Conservation (phyloP, 2,888 invertebrate species). For the Ochlodes sylvanus region DNA sequence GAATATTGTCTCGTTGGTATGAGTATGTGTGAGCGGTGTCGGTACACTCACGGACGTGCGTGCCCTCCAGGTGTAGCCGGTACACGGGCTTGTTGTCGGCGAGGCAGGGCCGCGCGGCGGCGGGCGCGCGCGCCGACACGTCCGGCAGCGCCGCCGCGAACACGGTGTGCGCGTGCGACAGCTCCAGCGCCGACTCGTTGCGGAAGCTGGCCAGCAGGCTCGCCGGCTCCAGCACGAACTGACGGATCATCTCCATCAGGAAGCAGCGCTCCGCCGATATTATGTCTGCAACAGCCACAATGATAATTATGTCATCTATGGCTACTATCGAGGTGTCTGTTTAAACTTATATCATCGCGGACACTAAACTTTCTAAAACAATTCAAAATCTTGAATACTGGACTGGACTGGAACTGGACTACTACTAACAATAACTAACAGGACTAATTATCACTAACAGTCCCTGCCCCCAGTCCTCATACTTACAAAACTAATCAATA, state of each 20-base stretch:
- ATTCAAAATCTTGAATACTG: too few species aligned
- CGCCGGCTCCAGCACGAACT: slow-evolving; percentile 88
- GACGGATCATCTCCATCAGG: slow-evolving; percentile 94
- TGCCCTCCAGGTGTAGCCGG: slow-evolving; percentile 87
- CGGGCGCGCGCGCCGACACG: slow-evolving; percentile 58
- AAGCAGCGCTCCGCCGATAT: slow-evolving; percentile 94
- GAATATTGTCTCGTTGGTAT: too few species aligned
- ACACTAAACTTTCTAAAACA: too few species aligned
- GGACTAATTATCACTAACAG: too few species aligned
- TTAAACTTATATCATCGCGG: too few species aligned
- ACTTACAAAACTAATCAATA: too few species aligned
- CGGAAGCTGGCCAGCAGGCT: slow-evolving; percentile 18
- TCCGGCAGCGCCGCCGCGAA: slow-evolving; percentile 91
- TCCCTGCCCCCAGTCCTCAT: too few species aligned
- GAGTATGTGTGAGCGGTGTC: too few species aligned
- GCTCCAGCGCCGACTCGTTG: slow-evolving; percentile 56
- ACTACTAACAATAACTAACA: too few species aligned
- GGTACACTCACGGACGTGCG: slow-evolving; percentile 43
- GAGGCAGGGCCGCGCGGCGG: slow-evolving; percentile 68
- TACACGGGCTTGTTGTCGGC: slow-evolving; percentile 86
- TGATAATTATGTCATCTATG: neutral
- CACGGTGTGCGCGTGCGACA: slow-evolving; percentile 70
- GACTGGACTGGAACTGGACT: too few species aligned
- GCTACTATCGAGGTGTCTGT: too few species aligned
- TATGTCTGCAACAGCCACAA: slow-evolving; percentile 84